Evolutionary conservation across 2,888 invertebrate species (phyloP).

Genomic region (Protophormia terraenovae): DNA sequence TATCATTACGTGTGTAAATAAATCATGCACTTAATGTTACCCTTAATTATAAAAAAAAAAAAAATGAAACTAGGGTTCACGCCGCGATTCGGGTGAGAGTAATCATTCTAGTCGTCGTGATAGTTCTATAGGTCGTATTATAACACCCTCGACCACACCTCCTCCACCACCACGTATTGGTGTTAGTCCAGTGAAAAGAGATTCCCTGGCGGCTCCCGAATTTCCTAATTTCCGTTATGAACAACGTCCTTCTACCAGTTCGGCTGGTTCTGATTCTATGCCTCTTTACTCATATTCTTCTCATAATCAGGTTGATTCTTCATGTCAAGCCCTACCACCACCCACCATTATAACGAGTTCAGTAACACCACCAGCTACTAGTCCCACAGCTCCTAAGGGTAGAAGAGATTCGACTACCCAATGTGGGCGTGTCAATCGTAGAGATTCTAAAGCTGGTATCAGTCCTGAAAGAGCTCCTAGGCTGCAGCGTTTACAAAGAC

Average conservation of each 20-base stretch:
- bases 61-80: conserved; percentile 73
- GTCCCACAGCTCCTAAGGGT: conserved; percentile 86
- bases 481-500: conserved; percentile 89
- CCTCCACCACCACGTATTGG: conserved; percentile 85
- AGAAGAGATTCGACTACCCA: conserved; percentile 93
- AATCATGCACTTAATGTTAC: neutral
- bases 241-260: conserved; percentile 87
- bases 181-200: conserved; percentile 84
- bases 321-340: conserved; percentile 85
- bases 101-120: conserved; percentile 87
- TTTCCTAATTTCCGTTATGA: conserved; percentile 83
- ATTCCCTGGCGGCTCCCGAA: conserved; percentile 83
- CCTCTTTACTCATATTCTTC: conserved; percentile 80
- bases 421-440: conserved; percentile 86
- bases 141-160: conserved; percentile 79
- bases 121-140: conserved; percentile 83
- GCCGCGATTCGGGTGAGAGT: conserved; percentile 86
- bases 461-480: conserved; percentile 86
- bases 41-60: conserved; percentile 58
- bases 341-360: conserved; percentile 92
- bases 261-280: conserved; percentile 88
- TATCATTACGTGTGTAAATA: neutral
- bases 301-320: conserved; percentile 84
- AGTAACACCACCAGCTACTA: conserved; percentile 91
- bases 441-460: conserved; percentile 86